Conservation (phyloP, 2,113 vertebrate species). For the Bos javanicus region DNA sequence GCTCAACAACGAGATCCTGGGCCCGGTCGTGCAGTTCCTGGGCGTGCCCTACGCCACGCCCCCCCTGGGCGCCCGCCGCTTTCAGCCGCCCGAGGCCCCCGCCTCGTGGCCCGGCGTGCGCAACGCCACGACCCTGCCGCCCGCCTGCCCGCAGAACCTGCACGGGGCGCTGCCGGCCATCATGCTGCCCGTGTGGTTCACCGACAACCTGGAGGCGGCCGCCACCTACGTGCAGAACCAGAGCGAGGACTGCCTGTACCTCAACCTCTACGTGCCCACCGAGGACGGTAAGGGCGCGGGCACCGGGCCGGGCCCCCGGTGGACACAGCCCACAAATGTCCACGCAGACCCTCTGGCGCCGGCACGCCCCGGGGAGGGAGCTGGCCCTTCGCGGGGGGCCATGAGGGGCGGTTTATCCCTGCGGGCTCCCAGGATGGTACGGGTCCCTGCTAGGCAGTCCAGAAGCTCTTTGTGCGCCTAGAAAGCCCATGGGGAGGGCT, state of each 20-base stretch:
- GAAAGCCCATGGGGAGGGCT: neutral
- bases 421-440: neutral
- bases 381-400: neutral
- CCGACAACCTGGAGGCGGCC: slow-evolving; percentile 91
- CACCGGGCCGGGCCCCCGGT: neutral
- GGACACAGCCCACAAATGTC: slow-evolving; percentile 34
- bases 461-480: neutral
- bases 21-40: slow-evolving; percentile 92
- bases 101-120: slow-evolving; percentile 94
- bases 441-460: neutral
- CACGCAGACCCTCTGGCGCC: slow-evolving; percentile 1
- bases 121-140: slow-evolving; percentile 92
- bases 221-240: slow-evolving; percentile 94
- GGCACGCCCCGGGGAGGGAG: neutral
- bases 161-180: slow-evolving; percentile 93
- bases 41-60: slow-evolving; percentile 93
- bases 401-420: neutral
- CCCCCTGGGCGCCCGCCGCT: slow-evolving; percentile 90
- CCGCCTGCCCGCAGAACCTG: slow-evolving; percentile 93
- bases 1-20: slow-evolving; percentile 94
- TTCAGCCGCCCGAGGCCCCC: slow-evolving; percentile 91
- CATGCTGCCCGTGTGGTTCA: slow-evolving; percentile 96
- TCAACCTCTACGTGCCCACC: slow-evolving; percentile 94
- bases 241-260: slow-evolving; percentile 95
- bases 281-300: slow-evolving; percentile 90